A percentile compares a stretch with the other conserved stretches of the same genome.
Conservation (phyloP, 2,113 vertebrate genomes). For the Colossoma macropomum region DNA sequence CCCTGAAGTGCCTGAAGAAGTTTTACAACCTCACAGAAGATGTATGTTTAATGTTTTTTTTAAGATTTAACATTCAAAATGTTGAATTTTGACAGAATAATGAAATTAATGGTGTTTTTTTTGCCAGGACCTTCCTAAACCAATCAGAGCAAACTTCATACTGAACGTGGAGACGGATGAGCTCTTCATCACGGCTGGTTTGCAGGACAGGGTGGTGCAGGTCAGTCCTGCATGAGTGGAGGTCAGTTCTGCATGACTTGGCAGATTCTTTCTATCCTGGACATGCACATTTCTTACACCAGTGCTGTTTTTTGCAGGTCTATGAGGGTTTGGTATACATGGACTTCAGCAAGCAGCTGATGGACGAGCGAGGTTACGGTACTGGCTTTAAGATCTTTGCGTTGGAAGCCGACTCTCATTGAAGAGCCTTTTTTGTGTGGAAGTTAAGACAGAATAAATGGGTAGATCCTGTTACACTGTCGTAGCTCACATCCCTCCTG, state of each 20-base stretch:
- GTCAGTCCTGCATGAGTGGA: conserved; percentile 62
- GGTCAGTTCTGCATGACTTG: conserved; percentile 61
- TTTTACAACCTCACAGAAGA: conserved; percentile 84
- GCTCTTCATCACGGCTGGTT: conserved; percentile 83
- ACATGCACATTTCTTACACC: neutral
- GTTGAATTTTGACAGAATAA: neutral
- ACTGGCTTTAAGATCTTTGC: conserved; percentile 35
- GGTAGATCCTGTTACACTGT: too few relatives aligned
- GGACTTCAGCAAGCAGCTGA: conserved; percentile 81
- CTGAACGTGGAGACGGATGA: conserved; percentile 84
- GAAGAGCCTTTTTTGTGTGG: too few relatives aligned
- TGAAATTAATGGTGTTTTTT: neutral
- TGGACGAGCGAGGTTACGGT: conserved; percentile 82
- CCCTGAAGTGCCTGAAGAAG: conserved; percentile 82
- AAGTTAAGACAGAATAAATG: too few relatives aligned
- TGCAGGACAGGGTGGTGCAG: conserved; percentile 85
- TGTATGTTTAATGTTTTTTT: conserved; percentile 63
- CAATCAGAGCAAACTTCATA: conserved; percentile 81
- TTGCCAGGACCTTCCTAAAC: conserved; percentile 80
- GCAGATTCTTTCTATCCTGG: neutral
- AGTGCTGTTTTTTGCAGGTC: conserved; percentile 67
- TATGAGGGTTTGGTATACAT: conserved; percentile 85
- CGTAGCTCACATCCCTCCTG: too few relatives aligned
- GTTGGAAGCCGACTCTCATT: neutral
- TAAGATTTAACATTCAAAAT: neutral